phyloP scores from a whole-genome alignment of 2,113 vertebrate genomes.

The Dicaeum eximium region DNA sequence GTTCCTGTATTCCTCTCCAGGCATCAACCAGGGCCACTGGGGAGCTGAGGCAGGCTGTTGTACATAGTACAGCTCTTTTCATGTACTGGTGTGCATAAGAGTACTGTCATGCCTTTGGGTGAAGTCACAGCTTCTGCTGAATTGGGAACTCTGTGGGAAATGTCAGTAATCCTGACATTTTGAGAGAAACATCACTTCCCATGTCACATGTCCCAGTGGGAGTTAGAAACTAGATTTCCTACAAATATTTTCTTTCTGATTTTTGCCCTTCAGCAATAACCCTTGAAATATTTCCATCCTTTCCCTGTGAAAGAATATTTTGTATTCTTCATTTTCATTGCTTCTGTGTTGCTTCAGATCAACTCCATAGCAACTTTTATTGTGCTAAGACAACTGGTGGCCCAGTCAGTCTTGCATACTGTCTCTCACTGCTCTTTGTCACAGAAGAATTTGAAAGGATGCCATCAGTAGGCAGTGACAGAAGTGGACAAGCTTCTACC shows the following conservation, averaged over 20 bases:
- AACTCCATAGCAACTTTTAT: background rate
- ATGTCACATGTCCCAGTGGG: background rate
- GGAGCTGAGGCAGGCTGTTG: background rate
- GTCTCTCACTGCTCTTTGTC: background rate
- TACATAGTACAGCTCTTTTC: background rate
- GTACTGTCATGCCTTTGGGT: slow-evolving; percentile 1
- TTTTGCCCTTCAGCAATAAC: background rate
- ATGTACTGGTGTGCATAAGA: background rate
- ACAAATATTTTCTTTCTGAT: slow-evolving; percentile 15
- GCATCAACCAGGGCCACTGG: background rate
- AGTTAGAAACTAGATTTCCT: background rate
- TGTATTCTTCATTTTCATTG: background rate
- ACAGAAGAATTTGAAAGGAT: background rate
- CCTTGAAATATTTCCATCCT: background rate
- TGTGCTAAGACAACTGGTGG: background rate
- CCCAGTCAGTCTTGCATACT: background rate
- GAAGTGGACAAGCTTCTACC: background rate
- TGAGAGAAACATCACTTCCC: background rate
- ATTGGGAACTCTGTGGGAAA: background rate
- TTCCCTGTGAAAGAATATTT: background rate
- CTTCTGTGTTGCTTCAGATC: background rate
- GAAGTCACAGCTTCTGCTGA: slow-evolving; percentile 5
- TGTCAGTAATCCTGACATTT: slow-evolving; percentile 37
- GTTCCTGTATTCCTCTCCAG: background rate
- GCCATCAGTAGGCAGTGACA: background rate